Base-by-base conservation (phyloP, 2,113 vertebrate genomes). In the Bothrops jararaca region DNA sequence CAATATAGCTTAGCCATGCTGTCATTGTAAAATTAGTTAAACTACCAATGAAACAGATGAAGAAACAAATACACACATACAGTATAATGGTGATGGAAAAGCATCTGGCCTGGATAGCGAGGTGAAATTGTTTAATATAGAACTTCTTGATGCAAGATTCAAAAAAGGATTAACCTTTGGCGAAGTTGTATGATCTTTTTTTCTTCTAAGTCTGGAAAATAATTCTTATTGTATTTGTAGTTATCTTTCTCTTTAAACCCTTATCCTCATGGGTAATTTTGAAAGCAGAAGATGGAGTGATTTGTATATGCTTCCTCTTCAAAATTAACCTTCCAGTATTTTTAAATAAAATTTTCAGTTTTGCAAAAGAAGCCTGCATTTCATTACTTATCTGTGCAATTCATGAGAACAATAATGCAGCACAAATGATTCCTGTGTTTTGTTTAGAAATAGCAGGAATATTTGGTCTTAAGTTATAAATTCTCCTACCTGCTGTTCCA, bases 1-100 rank as follows among this genome's bases (percentile, higher is more conserved):
- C 29, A 69, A 54, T 39, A 69, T 13, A 53, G 48, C 10, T 39
- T 92, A 89, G 50, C 24, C 34, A 56, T 89, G 86, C 60, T 88
- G 60, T 56, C 86, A 89, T 45, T 80, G 86, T 45, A 92, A 92
- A 89, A 89, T 54, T 56, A 88, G 50, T 42, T 80, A 56, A 92
- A 92, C 18, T 50, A 87, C 29, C 91, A 50, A 24, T 86, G 64
- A 60, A 64, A 45, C 20, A 56, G 86, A 92, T 92, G 34, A 92
- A 80, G 91, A 53, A 92, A 53, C 53, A 89, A 42, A 42, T 64
- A 92, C 86, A 92, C 39, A 45, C 29, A 52, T n/a, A 89, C 91
- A 89, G 6, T 48, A 54, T 26, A 56, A 42, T 92, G 60, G 50
- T 74, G 48, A 88, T 54, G 88, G 34, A 10, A 54, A 92, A 92